phyloP scores from a whole-genome alignment of 2,797 vertebrate species.

The Paguma larvata region DNA sequence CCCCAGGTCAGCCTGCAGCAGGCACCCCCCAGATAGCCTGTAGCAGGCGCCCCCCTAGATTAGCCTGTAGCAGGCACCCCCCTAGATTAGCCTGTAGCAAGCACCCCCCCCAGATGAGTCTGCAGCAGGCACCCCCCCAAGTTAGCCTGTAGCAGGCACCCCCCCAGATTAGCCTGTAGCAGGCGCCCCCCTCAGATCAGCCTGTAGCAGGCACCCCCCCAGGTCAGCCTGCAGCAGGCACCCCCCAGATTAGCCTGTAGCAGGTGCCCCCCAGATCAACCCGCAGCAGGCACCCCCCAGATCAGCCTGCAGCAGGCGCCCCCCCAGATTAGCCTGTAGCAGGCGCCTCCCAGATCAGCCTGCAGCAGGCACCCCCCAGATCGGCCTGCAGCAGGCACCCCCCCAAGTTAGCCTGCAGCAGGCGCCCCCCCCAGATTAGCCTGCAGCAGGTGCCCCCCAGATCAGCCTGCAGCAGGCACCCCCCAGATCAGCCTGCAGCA shows the following conservation, averaged over 20 bases:
- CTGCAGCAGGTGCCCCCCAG: no score
- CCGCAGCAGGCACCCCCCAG: no score
- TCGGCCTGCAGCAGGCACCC: not conserved
- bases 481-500: no score
- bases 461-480: fast-evolving
- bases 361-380: no score
- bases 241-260: no score
- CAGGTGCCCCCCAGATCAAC: no score
- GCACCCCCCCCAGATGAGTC: fast-evolving
- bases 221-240: fast-evolving
- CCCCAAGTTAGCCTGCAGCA: fast-evolving
- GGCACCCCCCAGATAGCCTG: fast-evolving
- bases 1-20: not conserved
- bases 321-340: not conserved
- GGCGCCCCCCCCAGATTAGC: not conserved
- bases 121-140: no score
- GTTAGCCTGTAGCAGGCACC: no score
- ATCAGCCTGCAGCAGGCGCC: fast-evolving
- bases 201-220: no score
- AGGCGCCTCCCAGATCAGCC: not conserved
- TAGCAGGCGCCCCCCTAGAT: not conserved
- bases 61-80: no score
- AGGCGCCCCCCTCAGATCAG: no score
- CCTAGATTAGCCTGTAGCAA: not conserved
- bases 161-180: no score